A percentile compares a stretch with the other conserved stretches of the same genome.
Evolutionary conservation across 2,113 vertebrate species (phyloP).

Genomic region (Seriola dumerili): DNA sequence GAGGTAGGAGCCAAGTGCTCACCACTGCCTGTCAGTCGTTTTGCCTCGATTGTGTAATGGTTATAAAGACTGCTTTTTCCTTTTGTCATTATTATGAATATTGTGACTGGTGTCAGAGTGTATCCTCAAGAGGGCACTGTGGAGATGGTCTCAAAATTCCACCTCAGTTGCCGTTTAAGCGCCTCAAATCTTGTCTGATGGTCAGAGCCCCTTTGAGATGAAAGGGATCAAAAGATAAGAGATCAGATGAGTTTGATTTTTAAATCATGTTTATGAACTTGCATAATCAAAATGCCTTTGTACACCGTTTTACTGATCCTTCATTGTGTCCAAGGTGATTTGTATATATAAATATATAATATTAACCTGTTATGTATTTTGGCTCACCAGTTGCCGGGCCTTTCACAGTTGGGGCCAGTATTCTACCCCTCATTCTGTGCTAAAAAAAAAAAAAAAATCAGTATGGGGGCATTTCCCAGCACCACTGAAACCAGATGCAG

Average conservation of each 20-base stretch:
- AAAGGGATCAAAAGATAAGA: slow-evolving; percentile 67
- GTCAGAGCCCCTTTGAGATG: slow-evolving; percentile 62
- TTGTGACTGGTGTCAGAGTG: slow-evolving; percentile 77
- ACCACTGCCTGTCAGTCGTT: slow-evolving; percentile 75
- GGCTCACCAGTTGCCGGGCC: slow-evolving; percentile 74
- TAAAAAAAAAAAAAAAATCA: slow-evolving; percentile 52
- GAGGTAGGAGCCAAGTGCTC: slow-evolving; percentile 75
- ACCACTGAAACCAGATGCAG: slow-evolving; percentile 83
- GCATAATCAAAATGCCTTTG: slow-evolving; percentile 82
- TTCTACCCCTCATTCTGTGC: slow-evolving; percentile 64
- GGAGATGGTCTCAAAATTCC: slow-evolving; percentile 76
- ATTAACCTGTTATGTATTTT: slow-evolving; percentile 81
- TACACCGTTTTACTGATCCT: slow-evolving; percentile 82
- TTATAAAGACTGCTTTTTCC: slow-evolving; percentile 69
- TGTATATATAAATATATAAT: slow-evolving; percentile 84
- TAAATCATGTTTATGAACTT: slow-evolving; percentile 80
- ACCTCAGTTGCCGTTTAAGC: slow-evolving; percentile 78
- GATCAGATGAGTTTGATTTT: slow-evolving; percentile 77
- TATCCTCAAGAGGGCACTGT: slow-evolving; percentile 79
- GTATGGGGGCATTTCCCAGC: slow-evolving; percentile 58
- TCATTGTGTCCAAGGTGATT: slow-evolving; percentile 81
- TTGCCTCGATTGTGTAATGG: slow-evolving; percentile 80
- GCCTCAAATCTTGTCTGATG: slow-evolving; percentile 77
- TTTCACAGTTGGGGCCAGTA: slow-evolving; percentile 71
- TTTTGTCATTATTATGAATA: slow-evolving; percentile 70